Base-by-base conservation (phyloP, 1,140 invertebrate genomes). In the Nephila pilipes region DNA sequence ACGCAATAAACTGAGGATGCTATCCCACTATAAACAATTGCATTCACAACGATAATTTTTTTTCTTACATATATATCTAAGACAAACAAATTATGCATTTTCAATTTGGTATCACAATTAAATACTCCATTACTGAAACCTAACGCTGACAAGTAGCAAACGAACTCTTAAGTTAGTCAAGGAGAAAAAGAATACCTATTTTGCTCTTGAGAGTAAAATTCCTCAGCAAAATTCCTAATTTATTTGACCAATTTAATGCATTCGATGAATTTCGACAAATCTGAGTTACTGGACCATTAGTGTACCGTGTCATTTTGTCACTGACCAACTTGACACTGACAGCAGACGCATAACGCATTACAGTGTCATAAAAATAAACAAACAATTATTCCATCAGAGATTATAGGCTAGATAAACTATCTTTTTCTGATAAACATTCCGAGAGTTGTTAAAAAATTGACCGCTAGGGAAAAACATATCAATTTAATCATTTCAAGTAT, bases 181-280 rank as follows among this genome's bases (percentile, higher is more conserved):
- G 20, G 32, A 2, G 12, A 85, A 38, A 63, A 5, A 65, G 10
- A 3, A 22, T 89, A 93, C 92, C 92, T 81, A 93, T 93, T 88
- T 75, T 93, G n/a, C 83, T 57, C n/a, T 93, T 93, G 32, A 88
- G 54, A 88, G 88, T 87, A 54, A 93, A 93, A 85, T 89, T 93
- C 46, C 57, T 58, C n/a, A 93, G 69, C 46, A 93, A 89, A 55
- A 88, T n/a, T 25, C 65, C 54, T 36, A 93, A 60, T 88, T 93
- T 93, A 22, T 63, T 58, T 22, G 92, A 88, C 92, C 92, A 93
- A 69, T 63, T 89, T n/a, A 89, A 6, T 38, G 63, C 91, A 54
- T 81, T 83, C 18, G 57, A 22, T 25, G 80, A 81, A 91, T 91
- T 91, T n/a, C 80, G 55, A 65, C 89, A 83, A 83, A 83, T 63